Evolutionary conservation across 1,140 invertebrate genomes (phyloP), one percentile per base, ranked within the genome.

Genomic region (Drosophila insularis): DNA sequence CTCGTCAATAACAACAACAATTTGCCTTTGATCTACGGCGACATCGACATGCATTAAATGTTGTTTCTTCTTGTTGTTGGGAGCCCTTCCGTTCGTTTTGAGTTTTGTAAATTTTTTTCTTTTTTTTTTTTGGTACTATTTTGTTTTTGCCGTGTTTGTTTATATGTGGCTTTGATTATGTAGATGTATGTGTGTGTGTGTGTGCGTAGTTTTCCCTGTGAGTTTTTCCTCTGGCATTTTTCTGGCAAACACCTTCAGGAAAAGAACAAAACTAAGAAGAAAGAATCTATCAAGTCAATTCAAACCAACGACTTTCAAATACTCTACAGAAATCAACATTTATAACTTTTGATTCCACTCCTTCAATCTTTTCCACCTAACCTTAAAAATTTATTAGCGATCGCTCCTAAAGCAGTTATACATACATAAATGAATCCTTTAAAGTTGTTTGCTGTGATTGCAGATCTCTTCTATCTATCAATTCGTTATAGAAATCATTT

Each of bases 11-110:
- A 46, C 56, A 31, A 46, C 56, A 31, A 21, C 21, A 54, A 65
- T 65, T 61, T 66, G 67, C 67, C 84, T 86, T 86, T 86, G 82
- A 86, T 86, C 84, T 86, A 67, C 53, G 62, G 82, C 78, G 80
- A 84, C 81, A 76, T 76, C 74, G 75, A 78, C 75, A 78, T 80
- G 73, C 70, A 73, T 76, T 86, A 82, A 87, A 86, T 79, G 79
- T 68, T 81, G 82, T 81, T 69, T 75, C 71, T 4, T 58, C n/a
- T 58, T 37, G 21, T 37, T 55, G 31, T 58, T 17, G 71, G 64
- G 68, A 64, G 82, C 82, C 72, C 79, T 84, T 84, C 79, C 80
- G 79, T 60, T 65, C 55, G 54, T 55, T 59, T 58, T 58, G 32
- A 17, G 62, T 63, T 31, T 61, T 66, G 19, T 58, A 54, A 39